Evolutionary conservation across 2,888 invertebrate species (phyloP).

Genomic region (Synergus umbraculus): DNA sequence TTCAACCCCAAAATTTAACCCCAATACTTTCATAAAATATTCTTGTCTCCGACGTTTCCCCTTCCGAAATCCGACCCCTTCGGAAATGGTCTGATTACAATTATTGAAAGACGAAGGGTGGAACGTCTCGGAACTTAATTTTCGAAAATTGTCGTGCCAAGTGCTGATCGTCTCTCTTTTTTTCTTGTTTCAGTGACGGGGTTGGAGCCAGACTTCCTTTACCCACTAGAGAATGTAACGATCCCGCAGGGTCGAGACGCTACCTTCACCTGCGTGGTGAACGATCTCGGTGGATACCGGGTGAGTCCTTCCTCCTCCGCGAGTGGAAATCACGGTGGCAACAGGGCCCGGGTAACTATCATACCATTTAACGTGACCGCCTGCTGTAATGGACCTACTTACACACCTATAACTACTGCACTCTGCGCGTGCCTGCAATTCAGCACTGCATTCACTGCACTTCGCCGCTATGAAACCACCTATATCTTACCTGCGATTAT

Average conservation of each 20-base stretch:
- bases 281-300: slow-evolving; percentile 87
- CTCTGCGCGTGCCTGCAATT: slow-evolving; percentile 70
- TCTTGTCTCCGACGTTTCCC: slow-evolving; percentile 19
- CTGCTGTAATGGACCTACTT: slow-evolving; percentile 71
- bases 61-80: not conserved
- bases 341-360: slow-evolving; percentile 76
- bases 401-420: slow-evolving; percentile 62
- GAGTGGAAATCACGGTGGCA: slow-evolving; percentile 76
- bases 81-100: slow-evolving; percentile 28
- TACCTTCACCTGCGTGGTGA: slow-evolving; percentile 90
- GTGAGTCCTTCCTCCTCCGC: slow-evolving; percentile 86
- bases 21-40: slow-evolving; percentile 5
- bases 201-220: slow-evolving; percentile 89
- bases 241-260: slow-evolving; percentile 90
- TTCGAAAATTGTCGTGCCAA: slow-evolving; percentile 18
- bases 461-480: slow-evolving; percentile 66
- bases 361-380: slow-evolving; percentile 72
- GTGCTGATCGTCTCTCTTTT: slow-evolving; percentile 10
- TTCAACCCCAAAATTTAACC: not conserved
- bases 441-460: slow-evolving; percentile 73
- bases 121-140: slow-evolving; percentile 14
- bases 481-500: slow-evolving; percentile 36
- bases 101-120: slow-evolving; percentile 24
- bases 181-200: slow-evolving; percentile 80
- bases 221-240: slow-evolving; percentile 90